Percentiles rank a stretch among this genome's conserved stretches.
phyloP scores from a whole-genome alignment of 2,797 vertebrate species.

The Margarornis squamiger region DNA sequence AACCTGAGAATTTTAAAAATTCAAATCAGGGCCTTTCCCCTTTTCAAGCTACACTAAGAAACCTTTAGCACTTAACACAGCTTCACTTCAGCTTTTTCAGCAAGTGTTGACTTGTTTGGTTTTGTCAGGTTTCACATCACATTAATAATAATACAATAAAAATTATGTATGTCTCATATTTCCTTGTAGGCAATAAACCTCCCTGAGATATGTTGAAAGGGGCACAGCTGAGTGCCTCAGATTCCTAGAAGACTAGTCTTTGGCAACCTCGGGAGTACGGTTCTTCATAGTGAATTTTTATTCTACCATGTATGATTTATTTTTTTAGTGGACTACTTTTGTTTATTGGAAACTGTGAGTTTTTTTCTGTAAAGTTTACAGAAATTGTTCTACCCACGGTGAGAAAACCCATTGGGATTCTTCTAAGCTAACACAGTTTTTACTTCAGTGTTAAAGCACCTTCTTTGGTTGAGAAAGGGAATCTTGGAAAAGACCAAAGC shows the following conservation, averaged over 20 bases:
- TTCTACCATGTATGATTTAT: background rate
- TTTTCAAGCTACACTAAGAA: background rate
- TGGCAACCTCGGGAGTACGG: background rate
- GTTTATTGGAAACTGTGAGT: constrained; percentile 39
- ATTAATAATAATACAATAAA: constrained; percentile 34
- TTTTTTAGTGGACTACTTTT: background rate
- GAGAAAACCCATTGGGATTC: constrained; percentile 40
- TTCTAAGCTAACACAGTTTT: constrained; percentile 48
- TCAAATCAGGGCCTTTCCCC: constrained; percentile 25
- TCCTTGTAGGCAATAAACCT: constrained; percentile 66
- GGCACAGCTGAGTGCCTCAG: constrained; percentile 10
- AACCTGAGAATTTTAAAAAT: constrained; percentile 9
- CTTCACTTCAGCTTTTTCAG: background rate
- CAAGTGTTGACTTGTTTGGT: constrained; percentile 45
- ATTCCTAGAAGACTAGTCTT: constrained; percentile 39
- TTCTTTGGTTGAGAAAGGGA: constrained; percentile 62
- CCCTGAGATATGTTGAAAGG: constrained; percentile 31
- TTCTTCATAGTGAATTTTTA: constrained; percentile 31
- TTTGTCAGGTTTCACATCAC: constrained; percentile 35
- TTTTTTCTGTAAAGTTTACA: constrained; percentile 62
- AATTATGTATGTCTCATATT: constrained; percentile 12
- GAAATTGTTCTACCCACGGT: constrained; percentile 21
- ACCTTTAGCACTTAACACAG: constrained; percentile 17
- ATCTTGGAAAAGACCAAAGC: constrained; percentile 57
- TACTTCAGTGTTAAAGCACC: constrained; percentile 74